phyloP scores from a whole-genome alignment of 2,797 vertebrate species.

The Prionace glauca region DNA sequence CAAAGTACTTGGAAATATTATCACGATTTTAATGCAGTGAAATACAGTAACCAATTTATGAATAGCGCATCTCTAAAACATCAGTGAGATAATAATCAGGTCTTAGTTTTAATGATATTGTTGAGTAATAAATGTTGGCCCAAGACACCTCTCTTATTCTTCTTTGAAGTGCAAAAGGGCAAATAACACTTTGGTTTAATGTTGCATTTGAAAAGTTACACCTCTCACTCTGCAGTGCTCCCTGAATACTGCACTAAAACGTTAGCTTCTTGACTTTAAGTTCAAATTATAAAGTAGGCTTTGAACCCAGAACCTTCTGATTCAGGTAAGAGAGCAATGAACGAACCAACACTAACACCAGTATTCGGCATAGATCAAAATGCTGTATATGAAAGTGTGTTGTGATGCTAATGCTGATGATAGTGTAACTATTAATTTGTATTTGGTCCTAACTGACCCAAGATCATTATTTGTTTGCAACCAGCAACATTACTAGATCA shows the following conservation, averaged over 20 bases:
- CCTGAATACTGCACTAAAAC: not conserved
- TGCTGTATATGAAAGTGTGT: no score
- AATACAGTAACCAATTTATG: not conserved
- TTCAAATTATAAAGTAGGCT: not conserved
- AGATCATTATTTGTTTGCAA: not conserved
- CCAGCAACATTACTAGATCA: not conserved
- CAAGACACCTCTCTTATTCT: not conserved
- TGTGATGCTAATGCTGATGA: not conserved
- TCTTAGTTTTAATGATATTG: not conserved
- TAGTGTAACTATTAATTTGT: not conserved
- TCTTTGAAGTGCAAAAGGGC: no score
- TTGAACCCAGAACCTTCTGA: not conserved
- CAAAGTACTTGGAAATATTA: not conserved
- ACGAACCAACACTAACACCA: not conserved
- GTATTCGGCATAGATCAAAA: not conserved
- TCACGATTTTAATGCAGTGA: not conserved
- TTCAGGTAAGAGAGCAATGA: not conserved
- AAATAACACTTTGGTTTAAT: not conserved
- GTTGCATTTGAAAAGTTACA: not conserved
- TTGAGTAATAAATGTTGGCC: not conserved
- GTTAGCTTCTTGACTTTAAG: not conserved
- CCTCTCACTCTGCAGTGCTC: not conserved
- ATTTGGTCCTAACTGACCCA: not conserved
- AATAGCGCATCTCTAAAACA: not conserved
- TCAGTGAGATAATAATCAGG: not conserved